Conservation (phyloP, 92 coral and sea anemone genomes). For the Nematostella vectensis region DNA sequence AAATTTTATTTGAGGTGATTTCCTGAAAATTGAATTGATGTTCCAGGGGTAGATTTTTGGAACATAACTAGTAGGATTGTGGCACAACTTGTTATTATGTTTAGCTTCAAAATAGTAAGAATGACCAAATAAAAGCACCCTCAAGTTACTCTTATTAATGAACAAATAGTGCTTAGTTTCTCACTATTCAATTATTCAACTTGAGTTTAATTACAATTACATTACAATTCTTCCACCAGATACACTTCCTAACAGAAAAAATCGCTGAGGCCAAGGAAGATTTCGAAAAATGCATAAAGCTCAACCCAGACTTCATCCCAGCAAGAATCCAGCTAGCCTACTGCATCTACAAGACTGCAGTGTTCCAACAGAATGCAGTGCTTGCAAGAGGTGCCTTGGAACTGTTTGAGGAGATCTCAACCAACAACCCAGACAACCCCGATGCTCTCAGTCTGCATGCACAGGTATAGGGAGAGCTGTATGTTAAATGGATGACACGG, state of each 20-base stretch:
- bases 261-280: conserved; percentile 79
- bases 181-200: too few species aligned
- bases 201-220: too few species aligned
- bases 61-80: too few species aligned
- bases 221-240: conserved; percentile 27
- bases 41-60: too few species aligned
- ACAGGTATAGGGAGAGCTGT: conserved; percentile 48
- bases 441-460: conserved; percentile 93
- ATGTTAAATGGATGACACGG: neutral
- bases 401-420: conserved; percentile 67
- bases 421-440: conserved; percentile 58
- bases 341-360: conserved; percentile 89
- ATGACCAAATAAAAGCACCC: too few species aligned
- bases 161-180: too few species aligned
- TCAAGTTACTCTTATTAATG: too few species aligned
- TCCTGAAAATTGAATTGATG: too few species aligned
- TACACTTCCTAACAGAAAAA: conserved; percentile 79
- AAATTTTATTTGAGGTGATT: too few species aligned
- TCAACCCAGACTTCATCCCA: conserved; percentile 72
- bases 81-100: too few species aligned
- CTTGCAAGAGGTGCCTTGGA: conserved; percentile 79
- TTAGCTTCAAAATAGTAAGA: too few species aligned
- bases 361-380: conserved; percentile 68
- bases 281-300: conserved; percentile 76
- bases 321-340: conserved; percentile 92